These are phyloP conservation scores for Pomatostomus ruficeps DNA, from an alignment of 2,113 vertebrate species.

Conservation along the genomic window DNA sequence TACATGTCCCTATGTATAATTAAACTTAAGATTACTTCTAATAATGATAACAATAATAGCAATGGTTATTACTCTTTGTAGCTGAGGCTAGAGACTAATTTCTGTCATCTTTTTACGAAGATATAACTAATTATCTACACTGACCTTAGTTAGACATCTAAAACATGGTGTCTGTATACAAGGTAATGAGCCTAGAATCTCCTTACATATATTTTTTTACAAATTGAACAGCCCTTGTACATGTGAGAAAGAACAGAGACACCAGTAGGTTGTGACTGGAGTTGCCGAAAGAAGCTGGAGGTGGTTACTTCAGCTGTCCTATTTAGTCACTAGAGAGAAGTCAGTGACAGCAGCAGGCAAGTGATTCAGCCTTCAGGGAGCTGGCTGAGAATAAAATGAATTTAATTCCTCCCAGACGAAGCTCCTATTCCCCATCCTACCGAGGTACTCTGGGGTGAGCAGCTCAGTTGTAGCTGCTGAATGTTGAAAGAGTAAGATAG, in stretches of 20 bases:
- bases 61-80: background rate
- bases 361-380: background rate
- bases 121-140: background rate
- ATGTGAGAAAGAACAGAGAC: background rate
- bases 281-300: background rate
- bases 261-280: background rate
- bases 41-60: background rate
- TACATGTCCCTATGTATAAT: background rate
- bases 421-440: background rate
- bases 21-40: background rate
- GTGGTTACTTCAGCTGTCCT: background rate
- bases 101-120: background rate
- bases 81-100: background rate
- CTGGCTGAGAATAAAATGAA: background rate
- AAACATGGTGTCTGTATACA: background rate
- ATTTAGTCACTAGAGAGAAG: background rate
- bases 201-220: background rate
- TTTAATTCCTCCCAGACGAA: background rate
- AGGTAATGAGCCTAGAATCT: background rate
- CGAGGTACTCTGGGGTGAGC: background rate
- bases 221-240: background rate
- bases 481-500: background rate
- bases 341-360: background rate
- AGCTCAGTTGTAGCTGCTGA: background rate
- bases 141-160: background rate